Evolutionary conservation across 2,797 vertebrate genomes (phyloP), one percentile per base, ranked within the genome.

Genomic region (Sebastes glaucus): DNA sequence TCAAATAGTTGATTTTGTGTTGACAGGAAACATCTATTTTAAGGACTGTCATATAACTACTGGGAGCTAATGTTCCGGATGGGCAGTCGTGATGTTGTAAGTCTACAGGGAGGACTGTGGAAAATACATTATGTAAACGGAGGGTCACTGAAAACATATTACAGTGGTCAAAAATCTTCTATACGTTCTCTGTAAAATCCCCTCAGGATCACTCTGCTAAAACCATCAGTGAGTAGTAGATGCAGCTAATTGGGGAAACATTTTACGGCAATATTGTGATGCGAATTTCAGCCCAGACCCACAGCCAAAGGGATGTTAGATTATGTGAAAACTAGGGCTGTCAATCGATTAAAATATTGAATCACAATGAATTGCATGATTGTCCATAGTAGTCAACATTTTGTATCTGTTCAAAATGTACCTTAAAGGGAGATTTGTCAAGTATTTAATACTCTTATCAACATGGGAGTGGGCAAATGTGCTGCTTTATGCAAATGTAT

Each of bases 61-160:
- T 30, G 32, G 66, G 69, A 42, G 49, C n/a, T 28, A 33, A 35
- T 33, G 6, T 49, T 66, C 53, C 59, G 5, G 42, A 81, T 82
- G 67, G 76, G 33, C 22, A 78, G 77, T 76, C 1, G 5, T 38
- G 56, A 81, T 69, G 52, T 27, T 71, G 20, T 11, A 72, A 49
- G 23, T 82, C 90, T 77, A 18, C 66, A 28, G 83, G 78, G 84
- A 89, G 46, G 62, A 63, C 27, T 6, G 38, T 77, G 74, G 84
- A 82, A 87, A 87, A 85, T 49, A 71, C 57, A 77, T 88, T 68
- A 82, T 28, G 22, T 49, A 57, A 28, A 33, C 14, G 10, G 33
- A 52, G 35, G 68, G 68, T 67, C 73, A 55, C 10, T 75, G 63
- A 84, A 87, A 74, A 75, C 20, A 63, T 74, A 53, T n/a, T 49